Conservation (phyloP, 2,888 invertebrate genomes). For the Orchesellides sinensis region DNA sequence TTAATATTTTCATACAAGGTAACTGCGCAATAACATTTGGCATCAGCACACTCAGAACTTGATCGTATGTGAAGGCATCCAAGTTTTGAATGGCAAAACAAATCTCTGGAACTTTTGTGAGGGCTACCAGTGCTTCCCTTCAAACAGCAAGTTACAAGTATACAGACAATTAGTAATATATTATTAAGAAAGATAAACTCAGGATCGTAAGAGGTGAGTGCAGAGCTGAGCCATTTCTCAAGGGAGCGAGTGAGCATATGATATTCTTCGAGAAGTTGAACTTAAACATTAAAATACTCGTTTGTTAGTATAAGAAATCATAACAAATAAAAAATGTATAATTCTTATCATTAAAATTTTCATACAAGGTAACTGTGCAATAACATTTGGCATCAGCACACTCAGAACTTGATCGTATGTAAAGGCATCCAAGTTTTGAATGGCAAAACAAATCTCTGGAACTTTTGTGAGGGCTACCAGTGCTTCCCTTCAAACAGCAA, state of each 20-base stretch:
- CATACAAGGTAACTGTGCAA: constrained; percentile 48
- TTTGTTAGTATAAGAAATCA: neutral
- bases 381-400: constrained; percentile 52
- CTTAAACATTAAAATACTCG: neutral
- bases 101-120: constrained; percentile 33
- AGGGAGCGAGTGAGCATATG: constrained; percentile 22
- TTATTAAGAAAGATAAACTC: constrained; percentile 8
- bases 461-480: constrained; percentile 25
- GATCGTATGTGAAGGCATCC: constrained; percentile 47
- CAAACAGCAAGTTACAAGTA: too few species aligned
- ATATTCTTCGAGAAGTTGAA: constrained; percentile 55
- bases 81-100: constrained; percentile 43
- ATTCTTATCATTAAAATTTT: too few species aligned
- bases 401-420: constrained; percentile 43
- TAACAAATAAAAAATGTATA: neutral
- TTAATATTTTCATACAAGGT: constrained; percentile 29
- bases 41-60: constrained; percentile 44
- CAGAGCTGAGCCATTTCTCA: neutral
- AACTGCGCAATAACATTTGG: constrained; percentile 51
- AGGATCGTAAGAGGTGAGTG: constrained; percentile 20
- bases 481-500: constrained; percentile 17
- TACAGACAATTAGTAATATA: neutral
- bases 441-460: constrained; percentile 33
- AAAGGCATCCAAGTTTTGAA: constrained; percentile 47
- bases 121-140: constrained; percentile 17